These are phyloP conservation scores for Sclerodermus sp. DNA, from an alignment of 2,888 invertebrate species.

Conservation along the genomic window DNA sequence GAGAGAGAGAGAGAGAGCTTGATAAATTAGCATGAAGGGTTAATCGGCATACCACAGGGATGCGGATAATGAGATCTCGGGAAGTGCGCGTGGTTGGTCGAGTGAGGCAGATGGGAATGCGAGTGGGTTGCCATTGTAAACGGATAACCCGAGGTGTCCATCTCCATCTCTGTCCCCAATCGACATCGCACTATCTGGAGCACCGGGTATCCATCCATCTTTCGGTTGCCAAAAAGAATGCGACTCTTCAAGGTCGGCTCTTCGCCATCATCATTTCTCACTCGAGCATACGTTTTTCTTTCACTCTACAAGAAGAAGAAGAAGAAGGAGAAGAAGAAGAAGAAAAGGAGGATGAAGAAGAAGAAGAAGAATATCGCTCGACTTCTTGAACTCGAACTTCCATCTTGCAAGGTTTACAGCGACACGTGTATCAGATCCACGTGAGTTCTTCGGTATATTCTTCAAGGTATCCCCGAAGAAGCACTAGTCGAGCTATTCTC, in stretches of 20 bases:
- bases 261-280: background rate
- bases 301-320: no score
- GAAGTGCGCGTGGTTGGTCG: conserved; percentile 47
- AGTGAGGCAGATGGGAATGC: conserved; percentile 49
- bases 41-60: conserved; percentile 48
- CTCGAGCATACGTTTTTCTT: background rate
- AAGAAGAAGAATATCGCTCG: no score
- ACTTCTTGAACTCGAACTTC: no score
- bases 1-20: background rate
- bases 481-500: no score
- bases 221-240: conserved; percentile 2
- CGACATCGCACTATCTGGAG: conserved; percentile 54
- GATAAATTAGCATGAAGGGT: conserved; percentile 9
- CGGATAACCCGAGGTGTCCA: conserved; percentile 47
- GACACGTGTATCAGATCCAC: no score
- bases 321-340: no score
- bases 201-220: conserved; percentile 54
- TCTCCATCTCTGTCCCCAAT: conserved; percentile 46
- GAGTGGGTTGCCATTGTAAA: conserved; percentile 46
- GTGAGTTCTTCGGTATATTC: no score
- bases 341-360: no score
- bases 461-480: no score
- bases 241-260: background rate
- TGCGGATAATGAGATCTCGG: conserved; percentile 49
- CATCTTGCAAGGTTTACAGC: no score